Conservation (phyloP, 2,113 vertebrate genomes). For the Pterocles burchelli region DNA sequence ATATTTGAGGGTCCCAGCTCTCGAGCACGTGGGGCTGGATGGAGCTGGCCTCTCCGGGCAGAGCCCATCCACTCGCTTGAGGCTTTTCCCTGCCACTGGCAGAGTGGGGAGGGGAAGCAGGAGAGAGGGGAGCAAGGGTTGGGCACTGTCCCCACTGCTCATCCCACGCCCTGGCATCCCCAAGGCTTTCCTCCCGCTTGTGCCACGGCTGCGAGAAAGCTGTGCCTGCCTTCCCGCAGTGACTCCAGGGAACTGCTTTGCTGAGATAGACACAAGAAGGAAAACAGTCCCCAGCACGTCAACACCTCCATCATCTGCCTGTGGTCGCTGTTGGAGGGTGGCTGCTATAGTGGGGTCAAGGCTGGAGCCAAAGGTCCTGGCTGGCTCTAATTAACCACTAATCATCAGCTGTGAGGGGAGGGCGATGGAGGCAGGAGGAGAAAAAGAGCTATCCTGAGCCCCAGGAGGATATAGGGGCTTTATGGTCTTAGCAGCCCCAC, state of each 20-base stretch:
- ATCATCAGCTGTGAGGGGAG: neutral
- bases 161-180: neutral
- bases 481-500: neutral
- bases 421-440: accelerated
- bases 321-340: neutral
- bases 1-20: neutral
- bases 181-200: neutral
- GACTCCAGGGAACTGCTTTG: neutral
- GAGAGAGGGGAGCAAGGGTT: neutral
- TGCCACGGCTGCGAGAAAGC: neutral
- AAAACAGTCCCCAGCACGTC: neutral
- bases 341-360: neutral
- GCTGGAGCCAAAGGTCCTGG: neutral
- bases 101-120: neutral
- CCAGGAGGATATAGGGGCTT: neutral
- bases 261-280: neutral
- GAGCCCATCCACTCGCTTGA: accelerated
- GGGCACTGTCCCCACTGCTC: neutral
- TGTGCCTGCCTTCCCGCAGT: accelerated
- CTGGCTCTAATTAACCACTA: slow-evolving; percentile 9
- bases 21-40: neutral
- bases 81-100: accelerated
- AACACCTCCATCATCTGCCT: neutral
- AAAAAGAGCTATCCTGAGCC: neutral
- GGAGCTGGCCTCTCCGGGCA: neutral